These are phyloP conservation scores for Diplogasteroides magnus DNA, from an alignment of 1,140 invertebrate species.

Conservation along the genomic window DNA sequence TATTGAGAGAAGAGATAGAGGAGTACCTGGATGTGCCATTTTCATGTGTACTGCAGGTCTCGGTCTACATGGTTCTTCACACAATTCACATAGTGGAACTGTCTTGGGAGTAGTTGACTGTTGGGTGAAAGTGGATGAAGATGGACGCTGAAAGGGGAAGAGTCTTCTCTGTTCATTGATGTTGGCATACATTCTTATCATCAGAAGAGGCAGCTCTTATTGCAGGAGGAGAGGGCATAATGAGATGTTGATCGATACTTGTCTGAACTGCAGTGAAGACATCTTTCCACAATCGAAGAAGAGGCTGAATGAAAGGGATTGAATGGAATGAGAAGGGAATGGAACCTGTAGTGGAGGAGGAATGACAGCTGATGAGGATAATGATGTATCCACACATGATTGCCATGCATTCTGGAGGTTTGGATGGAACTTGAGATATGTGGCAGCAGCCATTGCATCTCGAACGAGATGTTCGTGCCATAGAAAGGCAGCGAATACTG, in stretches of 20 bases:
- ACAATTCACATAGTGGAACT: constrained; percentile 85
- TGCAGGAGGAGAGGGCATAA: constrained; percentile 48
- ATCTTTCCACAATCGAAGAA: constrained; percentile 74
- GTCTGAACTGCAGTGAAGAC: constrained; percentile 61
- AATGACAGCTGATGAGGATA: constrained; percentile 61
- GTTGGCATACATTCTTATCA: too few species aligned
- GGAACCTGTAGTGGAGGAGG: constrained; percentile 80
- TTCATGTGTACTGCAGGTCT: constrained; percentile 89
- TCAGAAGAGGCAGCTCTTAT: constrained; percentile 24
- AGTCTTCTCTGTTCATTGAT: too few species aligned
- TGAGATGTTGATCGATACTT: constrained; percentile 34
- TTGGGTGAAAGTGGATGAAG: too few species aligned
- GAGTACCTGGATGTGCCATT: constrained; percentile 76
- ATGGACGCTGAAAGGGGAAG: too few species aligned
- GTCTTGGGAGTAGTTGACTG: too few species aligned
- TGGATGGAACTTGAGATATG: constrained; percentile 90
- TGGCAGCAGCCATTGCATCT: constrained; percentile 92
- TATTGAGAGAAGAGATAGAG: too few species aligned
- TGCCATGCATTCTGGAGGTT: constrained; percentile 59
- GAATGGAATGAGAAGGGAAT: too few species aligned
- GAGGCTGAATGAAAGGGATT: too few species aligned
- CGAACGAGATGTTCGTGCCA: constrained; percentile 96
- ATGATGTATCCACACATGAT: background rate
- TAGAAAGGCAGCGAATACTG: constrained; percentile 87
- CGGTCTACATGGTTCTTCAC: constrained; percentile 69